phyloP scores from a whole-genome alignment of 2,888 invertebrate species.

The Tyria jacobaeae region DNA sequence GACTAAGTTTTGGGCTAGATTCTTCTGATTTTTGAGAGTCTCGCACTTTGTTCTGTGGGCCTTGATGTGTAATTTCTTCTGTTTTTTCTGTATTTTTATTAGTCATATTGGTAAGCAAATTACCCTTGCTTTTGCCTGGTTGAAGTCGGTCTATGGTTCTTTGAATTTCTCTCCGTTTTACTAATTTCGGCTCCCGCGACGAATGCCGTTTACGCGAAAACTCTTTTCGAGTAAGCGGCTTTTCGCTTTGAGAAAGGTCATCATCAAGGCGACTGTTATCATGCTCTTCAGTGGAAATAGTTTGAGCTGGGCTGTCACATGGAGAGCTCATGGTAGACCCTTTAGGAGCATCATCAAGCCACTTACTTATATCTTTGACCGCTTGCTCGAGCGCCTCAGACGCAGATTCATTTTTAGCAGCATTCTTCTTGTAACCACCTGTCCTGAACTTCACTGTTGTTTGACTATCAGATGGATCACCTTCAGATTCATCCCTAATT shows the following conservation, averaged over 20 bases:
- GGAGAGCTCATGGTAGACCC: conserved; percentile 92
- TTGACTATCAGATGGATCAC: conserved; percentile 55
- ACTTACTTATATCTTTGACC: conserved; percentile 94
- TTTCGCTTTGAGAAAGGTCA: conserved; percentile 74
- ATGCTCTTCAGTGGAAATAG: conserved; percentile 88
- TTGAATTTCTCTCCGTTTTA: conserved; percentile 90
- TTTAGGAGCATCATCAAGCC: conserved; percentile 94
- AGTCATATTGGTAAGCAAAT: conserved; percentile 90
- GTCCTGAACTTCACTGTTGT: conserved; percentile 67
- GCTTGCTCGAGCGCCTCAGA: conserved; percentile 88
- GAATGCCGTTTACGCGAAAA: conserved; percentile 80
- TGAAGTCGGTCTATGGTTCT: conserved; percentile 94
- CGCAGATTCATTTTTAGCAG: conserved; percentile 86
- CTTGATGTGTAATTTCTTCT: conserved; percentile 87
- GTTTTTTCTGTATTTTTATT: conserved; percentile 83
- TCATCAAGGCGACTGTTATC: conserved; percentile 80
- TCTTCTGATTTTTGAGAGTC: conserved; percentile 88
- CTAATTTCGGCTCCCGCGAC: conserved; percentile 74
- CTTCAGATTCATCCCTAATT: conserved; percentile 59
- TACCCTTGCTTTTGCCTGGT: conserved; percentile 95
- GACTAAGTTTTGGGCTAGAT: conserved; percentile 92
- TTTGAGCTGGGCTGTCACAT: conserved; percentile 91
- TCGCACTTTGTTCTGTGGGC: conserved; percentile 85
- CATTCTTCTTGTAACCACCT: conserved; percentile 73
- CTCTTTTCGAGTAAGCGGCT: conserved; percentile 74